Evolutionary conservation across 1,140 invertebrate genomes (phyloP), one percentile per base, ranked within the genome.

Genomic region (Oreohelix idahoensis): DNA sequence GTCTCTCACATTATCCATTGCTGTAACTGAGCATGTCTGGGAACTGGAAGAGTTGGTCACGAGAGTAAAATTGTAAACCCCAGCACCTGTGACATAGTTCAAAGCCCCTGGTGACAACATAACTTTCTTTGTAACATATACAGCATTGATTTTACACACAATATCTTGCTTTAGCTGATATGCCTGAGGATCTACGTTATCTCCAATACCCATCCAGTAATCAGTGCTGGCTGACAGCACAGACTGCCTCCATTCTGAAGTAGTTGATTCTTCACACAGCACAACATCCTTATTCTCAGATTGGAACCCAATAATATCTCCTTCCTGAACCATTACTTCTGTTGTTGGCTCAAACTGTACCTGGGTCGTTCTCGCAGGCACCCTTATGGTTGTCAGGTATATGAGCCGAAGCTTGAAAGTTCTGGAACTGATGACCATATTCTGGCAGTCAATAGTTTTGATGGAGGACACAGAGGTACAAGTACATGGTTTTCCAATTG

Each of bases 271-370:
- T 10, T 84, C 49, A 75, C 82, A 84, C 23, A 29, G n/a, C 26
- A 83, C 66, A 36, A 83, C 20, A 49, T 69, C 35, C 4, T 73
- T 26, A 0, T 45, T 58, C 2, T 77, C 39, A 26, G 63, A 51
- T 77, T 85, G 79, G 17, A 85, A 83, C 1, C 82, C 84, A 23
- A 87, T 58, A 39, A 87, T 36, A 79, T 87, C 86, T 26, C 82
- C 73, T 38, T 51, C 23, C 75, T 87, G 73, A 2, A 86, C 84
- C 0, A 51, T 29, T 38, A 23, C 11, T 36, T 53, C 38, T 11
- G 13, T n/a, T 20, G 4, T 58, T 45, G 39, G 38, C 35, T 39
- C 73, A 73, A 38, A 80, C 58, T 23, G 73, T 26, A n/a, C 73
- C 42, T n/a, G 79, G 63, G 53, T 71, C 1, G 39, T 70, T 13